A percentile compares a stretch with the other conserved stretches of the same genome.
Evolutionary conservation across 2,797 vertebrate species (phyloP).

Genomic region (Lepidocolaptes lacrymiger): DNA sequence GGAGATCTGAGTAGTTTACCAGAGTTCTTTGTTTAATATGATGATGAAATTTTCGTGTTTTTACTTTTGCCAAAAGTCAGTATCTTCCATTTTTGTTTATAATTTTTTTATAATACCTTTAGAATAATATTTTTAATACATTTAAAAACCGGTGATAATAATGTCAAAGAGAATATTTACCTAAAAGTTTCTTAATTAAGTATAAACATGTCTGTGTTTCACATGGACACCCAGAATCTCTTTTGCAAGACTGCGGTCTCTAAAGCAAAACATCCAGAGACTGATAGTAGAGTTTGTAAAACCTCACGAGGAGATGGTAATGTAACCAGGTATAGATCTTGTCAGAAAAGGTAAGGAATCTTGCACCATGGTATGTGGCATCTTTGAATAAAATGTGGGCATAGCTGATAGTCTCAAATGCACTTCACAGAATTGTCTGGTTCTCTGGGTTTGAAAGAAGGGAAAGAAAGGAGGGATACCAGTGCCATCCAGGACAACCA

Average conservation of each 20-base stretch:
- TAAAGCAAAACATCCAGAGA: neutral
- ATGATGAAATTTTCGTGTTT: neutral
- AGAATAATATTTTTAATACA: neutral
- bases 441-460: neutral
- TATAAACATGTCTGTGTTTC: neutral
- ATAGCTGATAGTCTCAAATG: neutral
- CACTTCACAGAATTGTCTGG: neutral
- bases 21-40: neutral
- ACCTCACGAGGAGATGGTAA: neutral
- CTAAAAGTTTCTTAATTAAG: neutral
- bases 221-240: neutral
- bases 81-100: neutral
- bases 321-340: neutral
- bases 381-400: neutral
- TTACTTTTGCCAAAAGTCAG: neutral
- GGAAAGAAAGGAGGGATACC: neutral
- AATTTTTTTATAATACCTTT: neutral
- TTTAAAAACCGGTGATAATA: neutral
- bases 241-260: neutral
- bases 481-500: fast-evolving
- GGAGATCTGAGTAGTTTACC: neutral
- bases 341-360: neutral
- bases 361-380: fast-evolving
- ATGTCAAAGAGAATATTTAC: neutral
- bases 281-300: neutral